These are phyloP conservation scores for Umimayanthus kanabou DNA, from an alignment of 92 coral and sea anemone species.

Conservation along the genomic window DNA sequence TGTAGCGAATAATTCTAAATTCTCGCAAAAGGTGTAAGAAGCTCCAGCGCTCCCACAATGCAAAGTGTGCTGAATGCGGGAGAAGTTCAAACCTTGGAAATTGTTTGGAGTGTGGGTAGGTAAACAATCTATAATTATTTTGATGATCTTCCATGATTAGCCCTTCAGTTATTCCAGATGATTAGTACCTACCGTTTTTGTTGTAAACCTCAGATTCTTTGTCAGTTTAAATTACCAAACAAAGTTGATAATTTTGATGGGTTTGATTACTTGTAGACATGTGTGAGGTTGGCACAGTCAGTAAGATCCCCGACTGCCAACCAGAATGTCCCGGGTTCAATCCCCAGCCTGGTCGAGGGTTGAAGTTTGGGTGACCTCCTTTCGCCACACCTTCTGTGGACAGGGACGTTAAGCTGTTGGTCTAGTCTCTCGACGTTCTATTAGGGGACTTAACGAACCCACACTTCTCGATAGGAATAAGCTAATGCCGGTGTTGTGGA, in stretches of 20 bases:
- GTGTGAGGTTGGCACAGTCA: no score
- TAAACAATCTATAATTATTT: neutral
- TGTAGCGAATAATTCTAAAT: neutral
- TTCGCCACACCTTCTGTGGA: no score
- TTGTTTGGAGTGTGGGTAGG: conserved; percentile 96
- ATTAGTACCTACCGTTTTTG: neutral
- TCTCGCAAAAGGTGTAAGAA: conserved; percentile 64
- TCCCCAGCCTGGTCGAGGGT: no score
- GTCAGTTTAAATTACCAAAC: neutral
- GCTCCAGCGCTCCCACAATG: conserved; percentile 70
- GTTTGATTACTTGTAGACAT: neutral
- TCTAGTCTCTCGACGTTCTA: no score
- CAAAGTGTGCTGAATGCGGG: conserved; percentile 86
- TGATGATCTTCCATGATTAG: neutral
- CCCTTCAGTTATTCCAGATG: neutral
- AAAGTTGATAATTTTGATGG: neutral
- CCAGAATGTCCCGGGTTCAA: no score
- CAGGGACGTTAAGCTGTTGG: no score
- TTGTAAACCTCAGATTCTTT: no score
- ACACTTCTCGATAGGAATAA: no score
- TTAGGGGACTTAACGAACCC: no score
- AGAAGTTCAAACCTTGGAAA: conserved; percentile 81
- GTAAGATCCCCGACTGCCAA: no score
- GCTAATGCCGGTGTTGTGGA: no score
- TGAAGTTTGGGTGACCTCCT: no score